Base-by-base conservation (phyloP, 2,113 vertebrate genomes). In the Pedionomus torquatus region DNA sequence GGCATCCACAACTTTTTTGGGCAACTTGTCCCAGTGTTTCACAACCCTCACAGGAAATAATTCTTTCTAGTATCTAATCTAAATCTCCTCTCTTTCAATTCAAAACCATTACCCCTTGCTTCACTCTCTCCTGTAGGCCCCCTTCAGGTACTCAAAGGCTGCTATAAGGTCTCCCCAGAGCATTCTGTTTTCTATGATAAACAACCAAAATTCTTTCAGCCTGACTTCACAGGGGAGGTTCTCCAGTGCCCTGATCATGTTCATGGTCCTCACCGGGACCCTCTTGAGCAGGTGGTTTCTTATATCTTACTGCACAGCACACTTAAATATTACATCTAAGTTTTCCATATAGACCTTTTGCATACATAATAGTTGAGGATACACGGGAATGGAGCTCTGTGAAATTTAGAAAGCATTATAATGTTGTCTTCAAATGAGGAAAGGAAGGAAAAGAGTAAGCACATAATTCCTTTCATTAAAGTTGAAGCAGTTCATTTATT, bases 121-220 rank as follows among this genome's bases (percentile, higher is more conserved):
- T n/a, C n/a, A n/a, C n/a, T n/a, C 13, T 60, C 58, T 87, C 31
- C 5, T 43, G 8, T 25, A 43, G 31, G 20, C 26, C 25, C 5
- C 8, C 4, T 43, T 68, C 31, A 44, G 3, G 9, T 37, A 63
- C 18, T 46, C 7, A 24, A 55, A 26, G 17, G 4, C 25, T 21
- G 13, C 18, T 30, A 7, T 35, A 44, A 55, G 7, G 11, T 44
- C 3, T 41, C 24, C 8, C 6, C 1, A 2, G 11, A 60, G 9
- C 17, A 5, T 30, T 35, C 19, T 55, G 4, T 66, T 44, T 19
- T 52, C 44, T 18, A 61, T 11, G 7, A 18, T 28, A 13, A 61
- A 21, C 44, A 83, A 39, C 8, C 17, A 2, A 13, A 49, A 8
- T 8, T 41, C 10, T 61, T 17, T 78, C 30, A 79, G 33, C 43